A percentile compares a stretch with the other conserved stretches of the same genome.
phyloP scores from a whole-genome alignment of 2,797 vertebrate genomes.

The Apodemus agrarius region DNA sequence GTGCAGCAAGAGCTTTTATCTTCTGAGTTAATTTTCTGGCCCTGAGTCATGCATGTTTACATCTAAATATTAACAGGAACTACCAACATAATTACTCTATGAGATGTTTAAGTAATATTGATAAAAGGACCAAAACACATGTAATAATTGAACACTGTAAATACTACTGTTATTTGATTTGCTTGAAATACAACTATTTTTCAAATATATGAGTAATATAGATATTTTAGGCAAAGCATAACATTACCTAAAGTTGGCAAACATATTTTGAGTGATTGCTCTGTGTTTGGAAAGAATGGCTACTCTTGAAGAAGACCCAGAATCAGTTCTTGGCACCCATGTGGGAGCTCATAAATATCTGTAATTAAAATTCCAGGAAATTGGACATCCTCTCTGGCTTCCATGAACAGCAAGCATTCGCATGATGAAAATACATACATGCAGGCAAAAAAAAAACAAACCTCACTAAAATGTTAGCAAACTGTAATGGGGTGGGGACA shows the following conservation, averaged over 20 bases:
- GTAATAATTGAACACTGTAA: neutral
- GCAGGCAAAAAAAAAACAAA: too few species aligned
- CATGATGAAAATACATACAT: too few species aligned
- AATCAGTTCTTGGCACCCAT: neutral
- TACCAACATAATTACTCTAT: neutral
- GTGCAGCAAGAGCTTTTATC: neutral
- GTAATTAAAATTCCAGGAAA: too few species aligned
- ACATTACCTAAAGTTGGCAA: neutral
- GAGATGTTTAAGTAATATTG: neutral
- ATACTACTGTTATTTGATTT: neutral
- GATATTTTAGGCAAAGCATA: conserved; percentile 32
- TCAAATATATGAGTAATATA: neutral
- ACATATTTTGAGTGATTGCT: neutral
- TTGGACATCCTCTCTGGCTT: too few species aligned
- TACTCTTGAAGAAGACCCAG: neutral
- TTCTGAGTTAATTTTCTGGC: neutral
- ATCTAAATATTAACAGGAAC: neutral
- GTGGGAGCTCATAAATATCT: too few species aligned
- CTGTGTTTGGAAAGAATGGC: neutral
- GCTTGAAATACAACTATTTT: neutral
- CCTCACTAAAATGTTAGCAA: too few species aligned
- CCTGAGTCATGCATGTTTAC: neutral
- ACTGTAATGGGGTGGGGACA: neutral
- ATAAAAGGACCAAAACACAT: neutral
- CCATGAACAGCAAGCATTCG: too few species aligned